A percentile compares a stretch with the other conserved stretches of the same genome.
Evolutionary conservation across 2,113 vertebrate species (phyloP).

Genomic region (Phrynosoma blainvillii): DNA sequence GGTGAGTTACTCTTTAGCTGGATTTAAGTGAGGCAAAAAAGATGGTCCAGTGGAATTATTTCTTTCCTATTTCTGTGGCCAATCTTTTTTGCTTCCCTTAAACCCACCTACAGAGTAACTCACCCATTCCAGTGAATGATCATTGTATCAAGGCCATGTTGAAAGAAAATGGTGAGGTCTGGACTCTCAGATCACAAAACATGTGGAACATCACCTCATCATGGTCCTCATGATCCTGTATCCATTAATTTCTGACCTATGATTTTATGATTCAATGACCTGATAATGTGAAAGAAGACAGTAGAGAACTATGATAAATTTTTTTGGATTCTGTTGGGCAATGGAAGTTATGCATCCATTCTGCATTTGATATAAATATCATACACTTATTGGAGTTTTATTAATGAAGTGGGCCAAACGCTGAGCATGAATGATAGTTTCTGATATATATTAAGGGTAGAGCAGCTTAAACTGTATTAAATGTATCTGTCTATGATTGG

Average conservation of each 20-base stretch:
- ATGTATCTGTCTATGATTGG: background rate
- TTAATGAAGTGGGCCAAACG: background rate
- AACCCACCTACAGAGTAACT: no score
- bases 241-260: background rate
- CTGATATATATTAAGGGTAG: background rate
- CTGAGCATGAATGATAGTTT: background rate
- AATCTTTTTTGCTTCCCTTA: no score
- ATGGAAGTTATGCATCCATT: background rate
- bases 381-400: background rate
- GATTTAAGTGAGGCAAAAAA: background rate
- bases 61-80: background rate
- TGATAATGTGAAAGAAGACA: background rate
- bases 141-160: background rate
- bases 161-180: background rate
- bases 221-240: background rate
- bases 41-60: background rate
- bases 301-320: background rate
- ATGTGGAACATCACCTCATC: background rate
- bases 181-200: background rate
- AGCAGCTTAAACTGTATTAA: accelerated
- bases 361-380: background rate
- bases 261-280: background rate
- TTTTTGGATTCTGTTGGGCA: background rate
- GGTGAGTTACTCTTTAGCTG: background rate
- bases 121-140: background rate